Percentiles rank a stretch among this genome's conserved stretches.
Conservation (phyloP, 2,888 invertebrate genomes). For the Sarcophaga subvicina region DNA sequence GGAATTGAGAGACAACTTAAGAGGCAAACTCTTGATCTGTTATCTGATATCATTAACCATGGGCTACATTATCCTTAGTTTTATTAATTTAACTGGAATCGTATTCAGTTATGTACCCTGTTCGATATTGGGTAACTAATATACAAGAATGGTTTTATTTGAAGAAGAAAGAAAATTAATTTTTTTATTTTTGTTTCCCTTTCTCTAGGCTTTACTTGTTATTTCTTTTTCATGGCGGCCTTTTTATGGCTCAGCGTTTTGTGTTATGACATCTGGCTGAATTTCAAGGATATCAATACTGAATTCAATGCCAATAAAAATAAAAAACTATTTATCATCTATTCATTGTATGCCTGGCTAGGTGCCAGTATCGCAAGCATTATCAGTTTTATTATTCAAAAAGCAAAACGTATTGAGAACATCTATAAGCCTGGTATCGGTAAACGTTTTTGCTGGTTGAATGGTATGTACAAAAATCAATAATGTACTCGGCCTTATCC, state of each 20-base stretch:
- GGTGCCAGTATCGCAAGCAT: constrained; percentile 62
- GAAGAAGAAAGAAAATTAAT: neutral
- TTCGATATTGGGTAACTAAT: constrained; percentile 75
- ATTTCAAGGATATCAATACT: constrained; percentile 65
- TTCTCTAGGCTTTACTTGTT: constrained; percentile 74
- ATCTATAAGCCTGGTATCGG: constrained; percentile 81
- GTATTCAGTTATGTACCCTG: constrained; percentile 67
- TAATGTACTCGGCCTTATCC: too few species aligned
- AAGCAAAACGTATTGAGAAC: constrained; percentile 36
- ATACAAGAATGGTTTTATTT: constrained; percentile 56
- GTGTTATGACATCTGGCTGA: constrained; percentile 91
- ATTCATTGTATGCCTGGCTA: constrained; percentile 72
- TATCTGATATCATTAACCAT: constrained; percentile 86
- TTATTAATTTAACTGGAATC: constrained; percentile 39
- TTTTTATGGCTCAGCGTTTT: constrained; percentile 93
- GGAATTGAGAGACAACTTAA: constrained; percentile 85
- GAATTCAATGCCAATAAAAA: constrained; percentile 39
- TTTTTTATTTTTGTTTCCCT: too few species aligned
- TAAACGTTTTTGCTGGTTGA: constrained; percentile 83
- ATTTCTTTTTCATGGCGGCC: constrained; percentile 88
- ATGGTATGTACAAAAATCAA: constrained; percentile 78
- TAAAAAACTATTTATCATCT: constrained; percentile 69
- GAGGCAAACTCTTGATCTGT: constrained; percentile 88
- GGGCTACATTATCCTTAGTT: constrained; percentile 83
- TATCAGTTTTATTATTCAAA: constrained; percentile 70